A percentile compares a stretch with the other conserved stretches of the same genome.
These are phyloP conservation scores for Carabus problematicus DNA, from an alignment of 2,888 invertebrate genomes.

Conservation along the genomic window DNA sequence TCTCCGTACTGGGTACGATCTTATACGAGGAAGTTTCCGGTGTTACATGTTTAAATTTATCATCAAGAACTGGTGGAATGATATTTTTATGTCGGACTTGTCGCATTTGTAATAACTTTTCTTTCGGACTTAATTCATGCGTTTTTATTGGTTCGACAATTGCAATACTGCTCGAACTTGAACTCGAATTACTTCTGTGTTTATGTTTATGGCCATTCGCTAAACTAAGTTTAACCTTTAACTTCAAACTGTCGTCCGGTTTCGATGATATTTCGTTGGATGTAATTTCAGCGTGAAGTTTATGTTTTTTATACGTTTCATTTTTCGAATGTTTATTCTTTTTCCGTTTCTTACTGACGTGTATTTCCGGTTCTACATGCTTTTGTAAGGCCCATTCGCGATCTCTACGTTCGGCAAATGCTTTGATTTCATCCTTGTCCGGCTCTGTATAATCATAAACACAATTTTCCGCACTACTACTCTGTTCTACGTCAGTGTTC, in stretches of 20 bases:
- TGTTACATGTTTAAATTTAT: slow-evolving; percentile 48
- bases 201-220: slow-evolving; percentile 59
- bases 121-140: slow-evolving; percentile 54
- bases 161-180: slow-evolving; percentile 17
- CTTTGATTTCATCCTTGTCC: slow-evolving; percentile 57
- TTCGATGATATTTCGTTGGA: slow-evolving; percentile 52
- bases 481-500: slow-evolving; percentile 3
- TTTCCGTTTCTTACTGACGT: slow-evolving; percentile 63
- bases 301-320: slow-evolving; percentile 60
- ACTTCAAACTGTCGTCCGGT: slow-evolving; percentile 60
- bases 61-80: slow-evolving; percentile 47
- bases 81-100: slow-evolving; percentile 57
- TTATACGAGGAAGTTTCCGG: slow-evolving; percentile 5
- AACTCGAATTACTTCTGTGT: slow-evolving; percentile 53
- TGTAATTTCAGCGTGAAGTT: slow-evolving; percentile 65
- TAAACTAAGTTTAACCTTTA: slow-evolving; percentile 63
- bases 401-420: slow-evolving; percentile 58
- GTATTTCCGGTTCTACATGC: slow-evolving; percentile 52
- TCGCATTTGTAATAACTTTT: slow-evolving; percentile 58
- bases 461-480: slow-evolving; percentile 46
- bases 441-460: slow-evolving; percentile 57
- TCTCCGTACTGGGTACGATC: slow-evolving; percentile 20
- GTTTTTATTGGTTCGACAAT: slow-evolving; percentile 42
- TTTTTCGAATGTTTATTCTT: slow-evolving; percentile 66
- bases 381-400: slow-evolving; percentile 59